Percentiles rank a stretch among this genome's conserved stretches.
Conservation (phyloP, 1,140 invertebrate species). For the Megalonaias nervosa region DNA sequence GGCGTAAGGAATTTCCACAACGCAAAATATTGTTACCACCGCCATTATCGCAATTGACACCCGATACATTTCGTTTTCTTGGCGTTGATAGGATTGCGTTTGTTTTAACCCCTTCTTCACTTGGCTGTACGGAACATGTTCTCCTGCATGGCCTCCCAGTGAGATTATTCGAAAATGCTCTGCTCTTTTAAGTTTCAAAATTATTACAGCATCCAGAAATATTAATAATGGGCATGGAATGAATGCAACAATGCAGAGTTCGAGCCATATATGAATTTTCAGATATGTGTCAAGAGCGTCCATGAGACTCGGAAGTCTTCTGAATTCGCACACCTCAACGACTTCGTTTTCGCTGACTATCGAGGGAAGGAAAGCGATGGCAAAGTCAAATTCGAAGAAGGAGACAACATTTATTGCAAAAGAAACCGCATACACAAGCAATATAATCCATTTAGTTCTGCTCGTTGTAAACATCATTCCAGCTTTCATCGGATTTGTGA, state of each 20-base stretch:
- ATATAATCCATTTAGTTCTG: slow-evolving; percentile 4
- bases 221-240: slow-evolving; percentile 26
- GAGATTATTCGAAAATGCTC: slow-evolving; percentile 6
- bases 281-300: neutral
- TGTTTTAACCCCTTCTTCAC: neutral
- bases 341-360: neutral
- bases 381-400: slow-evolving; percentile 21
- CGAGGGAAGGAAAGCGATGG: slow-evolving; percentile 1
- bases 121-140: neutral
- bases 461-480: slow-evolving; percentile 4
- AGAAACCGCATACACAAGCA: slow-evolving; percentile 4
- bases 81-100: neutral
- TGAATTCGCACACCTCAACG: slow-evolving; percentile 14
- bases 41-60: slow-evolving; percentile 8
- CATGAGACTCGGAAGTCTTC: neutral
- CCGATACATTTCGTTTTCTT: neutral
- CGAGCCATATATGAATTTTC: slow-evolving; percentile 18
- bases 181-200: slow-evolving; percentile 20
- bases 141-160: neutral
- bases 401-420: neutral
- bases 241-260: slow-evolving; percentile 20
- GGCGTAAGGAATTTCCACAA: slow-evolving; percentile 27
- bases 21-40: slow-evolving; percentile 23
- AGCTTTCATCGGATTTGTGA: slow-evolving; percentile 18
- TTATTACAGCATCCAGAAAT: slow-evolving; percentile 14